phyloP scores from a whole-genome alignment of 2,888 invertebrate species.

The Drosophila pseudotakahashii region DNA sequence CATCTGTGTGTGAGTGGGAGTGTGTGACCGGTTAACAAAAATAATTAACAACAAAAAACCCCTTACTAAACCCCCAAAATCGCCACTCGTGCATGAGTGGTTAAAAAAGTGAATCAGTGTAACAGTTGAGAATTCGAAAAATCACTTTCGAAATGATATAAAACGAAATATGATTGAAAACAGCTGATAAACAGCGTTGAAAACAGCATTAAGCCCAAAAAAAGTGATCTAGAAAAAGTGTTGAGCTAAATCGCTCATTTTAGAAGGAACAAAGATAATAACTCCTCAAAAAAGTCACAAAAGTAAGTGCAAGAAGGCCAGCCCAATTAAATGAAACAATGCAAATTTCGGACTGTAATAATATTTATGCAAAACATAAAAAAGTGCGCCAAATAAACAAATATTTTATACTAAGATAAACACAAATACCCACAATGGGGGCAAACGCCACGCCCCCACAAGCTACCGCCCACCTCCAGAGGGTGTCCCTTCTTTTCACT shows the following conservation, averaged over 20 bases:
- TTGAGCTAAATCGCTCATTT: constrained; percentile 60
- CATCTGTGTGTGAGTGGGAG: constrained; percentile 12
- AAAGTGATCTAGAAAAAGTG: constrained; percentile 22
- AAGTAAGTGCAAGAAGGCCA: constrained; percentile 24
- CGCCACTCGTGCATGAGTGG: constrained; percentile 1
- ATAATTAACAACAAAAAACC: not conserved
- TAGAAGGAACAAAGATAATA: constrained; percentile 30
- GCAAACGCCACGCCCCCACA: constrained; percentile 10
- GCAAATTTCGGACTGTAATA: constrained; percentile 8
- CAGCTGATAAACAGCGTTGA: constrained; percentile 28
- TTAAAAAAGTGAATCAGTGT: constrained; percentile 16
- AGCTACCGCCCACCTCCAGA: constrained; percentile 53
- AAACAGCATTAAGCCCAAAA: constrained; percentile 11
- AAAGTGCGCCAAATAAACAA: constrained; percentile 58
- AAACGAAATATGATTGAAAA: constrained; percentile 22
- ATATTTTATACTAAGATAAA: constrained; percentile 76
- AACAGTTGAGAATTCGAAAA: constrained; percentile 3
- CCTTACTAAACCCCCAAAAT: constrained; percentile 2
- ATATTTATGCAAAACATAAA: constrained; percentile 13
- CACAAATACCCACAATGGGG: constrained; percentile 42
- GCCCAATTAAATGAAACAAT: constrained; percentile 24
- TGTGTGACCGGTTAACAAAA: constrained; percentile 25
- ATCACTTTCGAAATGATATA: constrained; percentile 6
- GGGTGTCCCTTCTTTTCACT: constrained; percentile 58
- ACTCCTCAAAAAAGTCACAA: constrained; percentile 1